Base-by-base conservation (phyloP, 2,888 invertebrate genomes). In the Philereme transversata region DNA sequence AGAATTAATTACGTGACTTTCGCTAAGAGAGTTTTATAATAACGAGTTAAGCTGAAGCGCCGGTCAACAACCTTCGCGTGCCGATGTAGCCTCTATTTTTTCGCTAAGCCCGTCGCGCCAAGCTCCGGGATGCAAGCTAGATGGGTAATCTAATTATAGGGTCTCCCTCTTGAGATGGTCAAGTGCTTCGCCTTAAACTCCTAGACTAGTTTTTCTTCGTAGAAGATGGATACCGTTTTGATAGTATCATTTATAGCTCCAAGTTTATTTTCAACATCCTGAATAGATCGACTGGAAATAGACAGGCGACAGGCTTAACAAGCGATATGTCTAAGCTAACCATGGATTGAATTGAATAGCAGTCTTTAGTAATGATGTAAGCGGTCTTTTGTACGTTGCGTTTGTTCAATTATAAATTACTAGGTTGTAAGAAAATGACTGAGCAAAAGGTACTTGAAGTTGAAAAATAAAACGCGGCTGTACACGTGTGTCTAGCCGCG, bases 121-220 rank as follows among this genome's bases (percentile, higher is more conserved):
- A 78, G 78, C 81, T 80, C 74, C 77, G 74, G 77, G 76, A 74
- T 77, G 78, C 82, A 79, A 73, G 80, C 83, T 85, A 83, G 84
- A 86, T 85, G 79, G 81, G 73, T 75, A 81, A 87, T 88, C 88
- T 89, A 89, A 88, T 87, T 86, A 89, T 89, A 89, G 87, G 83
- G 78, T 71, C 73, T 76, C 74, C 69, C 73, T 79, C 76, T 78
- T 72, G 65, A 79, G 76, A 78, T 79, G 81, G 76, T 77, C 76
- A 72, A 74, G 76, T 76, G 71, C 76, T 78, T 63, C 63, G 80
- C 74, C 77, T 79, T 81, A 76, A 79, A 78, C 76, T 75, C 72
- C 70, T 60, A 75, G 70, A 74, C 77, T 64, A 72, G 79, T 82
- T 84, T 78, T 81, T 79, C 75, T 69, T 69, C 62, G 60, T 62